Base-by-base conservation (phyloP, 1,140 invertebrate genomes). In the Streblospio benedicti region DNA sequence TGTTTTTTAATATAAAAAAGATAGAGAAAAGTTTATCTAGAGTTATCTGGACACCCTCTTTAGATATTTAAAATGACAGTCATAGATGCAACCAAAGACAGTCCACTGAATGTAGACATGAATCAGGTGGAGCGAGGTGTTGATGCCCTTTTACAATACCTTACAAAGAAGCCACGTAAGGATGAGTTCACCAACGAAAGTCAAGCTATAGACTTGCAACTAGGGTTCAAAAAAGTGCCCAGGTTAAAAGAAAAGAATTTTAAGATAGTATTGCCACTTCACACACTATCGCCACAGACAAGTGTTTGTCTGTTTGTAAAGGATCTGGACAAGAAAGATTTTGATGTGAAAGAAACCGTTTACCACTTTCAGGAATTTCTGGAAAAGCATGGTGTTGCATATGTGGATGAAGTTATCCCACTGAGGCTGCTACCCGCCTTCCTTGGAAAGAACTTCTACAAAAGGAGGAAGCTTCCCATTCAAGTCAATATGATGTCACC, bases 271-370 rank as follows among this genome's bases (percentile, higher is more conserved):
- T 52, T 73, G 16, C 71, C 71, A 18, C 56, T 67, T 44, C 59
- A 59, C 1, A n/a, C 68, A 20, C 47, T 33, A 6, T 31, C 61
- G 45, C 23, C n/a, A n/a, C n/a, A n/a, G n/a, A 52, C 59, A 16
- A 69, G 71, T 33, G 70, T 76, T 6, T 76, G 75, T 64, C 51
- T 78, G 12, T 73, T 78, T 69, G 74, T 76, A 0, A 75, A 76
- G 50, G 76, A 78, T 53, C 33, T 76, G 6, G 67, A 77, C 59
- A 67, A 66, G 43, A 65, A 57, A 31, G 61, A 66, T 27, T 61
- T 70, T 53, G 73, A 77, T 30, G 71, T 71, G 66, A 73, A 77
- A 35, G 28, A 59, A 2, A 72, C 73, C 9, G 65, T 74, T 5
- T 45, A 57, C 47, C 64, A 72, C 45, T 75, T 63, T 59, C 64